Conservation (phyloP, 1,140 invertebrate genomes). For the Dendrolimus punctatus region DNA sequence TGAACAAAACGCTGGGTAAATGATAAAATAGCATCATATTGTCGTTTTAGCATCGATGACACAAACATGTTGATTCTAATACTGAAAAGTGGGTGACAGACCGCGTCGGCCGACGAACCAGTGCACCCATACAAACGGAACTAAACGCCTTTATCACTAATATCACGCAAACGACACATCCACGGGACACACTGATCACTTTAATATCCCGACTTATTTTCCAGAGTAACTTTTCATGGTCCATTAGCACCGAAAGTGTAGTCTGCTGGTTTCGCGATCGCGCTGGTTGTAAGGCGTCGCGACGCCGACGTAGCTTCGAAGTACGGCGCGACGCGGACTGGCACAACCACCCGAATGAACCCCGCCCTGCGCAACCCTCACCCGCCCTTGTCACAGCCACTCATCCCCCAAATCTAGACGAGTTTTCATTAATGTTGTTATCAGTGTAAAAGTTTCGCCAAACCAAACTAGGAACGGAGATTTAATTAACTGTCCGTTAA, state of each 20-base stretch:
- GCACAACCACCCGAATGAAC: conserved; percentile 22
- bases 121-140: conserved; percentile 51
- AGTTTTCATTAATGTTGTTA: conserved; percentile 70
- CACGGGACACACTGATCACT: conserved; percentile 39
- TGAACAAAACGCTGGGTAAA: no score
- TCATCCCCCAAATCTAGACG: conserved; percentile 56
- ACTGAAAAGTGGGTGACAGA: conserved; percentile 46
- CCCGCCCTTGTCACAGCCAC: conserved; percentile 52
- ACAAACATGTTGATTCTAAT: conserved; percentile 37
- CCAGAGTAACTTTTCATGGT: no score
- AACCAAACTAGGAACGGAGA: conserved; percentile 56
- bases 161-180: conserved; percentile 35
- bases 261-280: conserved; percentile 22
- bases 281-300: conserved; percentile 12
- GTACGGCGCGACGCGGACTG: conserved; percentile 48
- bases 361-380: conserved; percentile 46
- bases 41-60: conserved; percentile 14
- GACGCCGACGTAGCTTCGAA: conserved; percentile 39
- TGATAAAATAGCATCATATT: conserved; percentile 35
- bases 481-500: conserved; percentile 65
- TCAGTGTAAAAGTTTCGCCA: conserved; percentile 58
- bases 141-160: conserved; percentile 28
- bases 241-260: no score
- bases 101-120: conserved; percentile 32
- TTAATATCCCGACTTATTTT: conserved; percentile 11